Percentiles rank a stretch among this genome's conserved stretches.
Conservation (phyloP, 1,140 invertebrate species). For the Campodea augens region DNA sequence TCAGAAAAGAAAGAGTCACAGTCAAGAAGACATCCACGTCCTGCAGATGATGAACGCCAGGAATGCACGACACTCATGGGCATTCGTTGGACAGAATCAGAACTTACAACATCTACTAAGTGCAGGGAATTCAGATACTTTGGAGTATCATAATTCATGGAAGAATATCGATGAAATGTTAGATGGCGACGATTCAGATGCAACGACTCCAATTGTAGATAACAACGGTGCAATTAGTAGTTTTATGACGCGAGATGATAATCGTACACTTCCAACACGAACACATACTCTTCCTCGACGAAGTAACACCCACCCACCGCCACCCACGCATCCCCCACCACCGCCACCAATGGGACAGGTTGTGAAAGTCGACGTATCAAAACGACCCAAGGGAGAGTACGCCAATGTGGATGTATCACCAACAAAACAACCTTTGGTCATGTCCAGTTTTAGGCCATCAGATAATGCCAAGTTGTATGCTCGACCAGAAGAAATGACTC, state of each 20-base stretch:
- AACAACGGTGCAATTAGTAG: neutral
- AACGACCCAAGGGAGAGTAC: conserved; percentile 21
- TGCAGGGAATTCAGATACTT: conserved; percentile 7
- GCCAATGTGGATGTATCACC: conserved; percentile 14
- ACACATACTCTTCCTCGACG: conserved; percentile 5
- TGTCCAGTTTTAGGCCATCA: conserved; percentile 67
- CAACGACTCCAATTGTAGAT: neutral
- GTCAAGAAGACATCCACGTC: conserved; percentile 23
- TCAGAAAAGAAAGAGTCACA: conserved; percentile 18
- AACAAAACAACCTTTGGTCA: conserved; percentile 22
- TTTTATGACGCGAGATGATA: neutral
- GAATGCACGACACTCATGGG: conserved; percentile 21
- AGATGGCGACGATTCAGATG: conserved; percentile 4
- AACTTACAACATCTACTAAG: conserved; percentile 10
- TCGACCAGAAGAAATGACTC: conserved; percentile 61
- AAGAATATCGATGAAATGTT: conserved; percentile 15
- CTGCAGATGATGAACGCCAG: conserved; percentile 13
- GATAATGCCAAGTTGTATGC: conserved; percentile 72
- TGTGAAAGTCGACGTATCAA: conserved; percentile 44
- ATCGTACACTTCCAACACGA: neutral
- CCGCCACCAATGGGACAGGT: conserved; percentile 46
- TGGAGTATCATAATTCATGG: conserved; percentile 24
- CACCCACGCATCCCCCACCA: conserved; percentile 43
- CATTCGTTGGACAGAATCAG: conserved; percentile 15
- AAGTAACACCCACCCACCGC: conserved; percentile 39